Conservation (phyloP, 2,888 invertebrate genomes). For the Brachyptera putata region DNA sequence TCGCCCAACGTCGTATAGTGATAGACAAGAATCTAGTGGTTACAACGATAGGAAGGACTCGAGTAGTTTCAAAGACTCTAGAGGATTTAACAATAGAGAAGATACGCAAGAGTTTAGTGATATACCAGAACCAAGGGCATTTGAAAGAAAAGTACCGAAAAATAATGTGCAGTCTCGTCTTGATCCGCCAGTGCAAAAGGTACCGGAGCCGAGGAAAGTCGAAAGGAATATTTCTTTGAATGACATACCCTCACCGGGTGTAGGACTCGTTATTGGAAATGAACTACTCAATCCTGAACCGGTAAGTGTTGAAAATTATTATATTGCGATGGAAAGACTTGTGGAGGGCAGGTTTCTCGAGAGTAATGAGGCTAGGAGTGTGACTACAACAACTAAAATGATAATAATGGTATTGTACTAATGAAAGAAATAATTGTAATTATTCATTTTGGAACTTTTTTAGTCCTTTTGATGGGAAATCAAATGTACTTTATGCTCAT, state of each 20-base stretch:
- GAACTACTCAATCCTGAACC: constrained; percentile 64
- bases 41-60: background rate
- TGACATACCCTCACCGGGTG: constrained; percentile 38
- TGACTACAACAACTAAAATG: no score
- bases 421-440: no score
- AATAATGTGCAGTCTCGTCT: background rate
- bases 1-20: background rate
- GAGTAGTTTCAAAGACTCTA: background rate
- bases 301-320: constrained; percentile 51
- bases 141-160: no score
- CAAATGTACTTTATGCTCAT: no score
- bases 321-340: no score
- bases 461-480: no score
- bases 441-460: no score
- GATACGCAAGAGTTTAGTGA: background rate
- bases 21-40: background rate
- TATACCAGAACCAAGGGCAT: background rate
- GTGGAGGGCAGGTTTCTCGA: no score
- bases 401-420: no score
- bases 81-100: background rate
- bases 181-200: constrained; percentile 5
- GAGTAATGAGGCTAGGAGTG: no score
- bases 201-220: constrained; percentile 9
- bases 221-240: no score
- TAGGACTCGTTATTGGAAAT: constrained; percentile 63